These are phyloP conservation scores for Volucella inanis DNA, from an alignment of 2,888 invertebrate species.

Conservation along the genomic window DNA sequence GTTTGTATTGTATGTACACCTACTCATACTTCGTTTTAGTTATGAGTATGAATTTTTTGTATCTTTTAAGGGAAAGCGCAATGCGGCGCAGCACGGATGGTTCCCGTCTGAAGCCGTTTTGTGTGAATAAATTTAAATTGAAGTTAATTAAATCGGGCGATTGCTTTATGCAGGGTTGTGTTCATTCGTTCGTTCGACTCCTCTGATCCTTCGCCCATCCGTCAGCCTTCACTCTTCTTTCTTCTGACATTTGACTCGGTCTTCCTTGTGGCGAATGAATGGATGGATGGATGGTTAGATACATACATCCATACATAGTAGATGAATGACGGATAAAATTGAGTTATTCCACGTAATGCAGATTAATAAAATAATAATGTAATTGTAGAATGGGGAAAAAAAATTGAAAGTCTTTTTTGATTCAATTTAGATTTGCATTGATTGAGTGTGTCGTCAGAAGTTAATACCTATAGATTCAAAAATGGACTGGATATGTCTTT, in stretches of 20 bases:
- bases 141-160: conserved; percentile 51
- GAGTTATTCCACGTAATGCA: conserved; percentile 53
- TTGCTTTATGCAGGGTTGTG: conserved; percentile 41
- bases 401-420: conserved; percentile 43
- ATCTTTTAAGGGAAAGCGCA: background rate
- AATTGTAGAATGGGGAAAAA: conserved; percentile 31
- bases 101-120: conserved; percentile 48
- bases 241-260: conserved; percentile 16
- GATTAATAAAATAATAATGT: conserved; percentile 59
- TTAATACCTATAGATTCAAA: background rate
- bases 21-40: conserved; percentile 14
- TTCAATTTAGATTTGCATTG: conserved; percentile 40
- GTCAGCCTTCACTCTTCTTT: background rate
- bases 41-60: background rate
- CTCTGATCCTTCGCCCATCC: background rate
- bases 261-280: conserved; percentile 28
- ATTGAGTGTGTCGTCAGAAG: conserved; percentile 21
- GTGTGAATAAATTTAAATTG: conserved; percentile 66
- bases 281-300: too few species aligned
- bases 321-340: conserved; percentile 30
- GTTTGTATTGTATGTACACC: too few species aligned
- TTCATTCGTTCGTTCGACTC: background rate
- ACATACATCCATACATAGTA: too few species aligned
- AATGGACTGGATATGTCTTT: background rate
- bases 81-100: conserved; percentile 19